Evolutionary conservation across 1,140 invertebrate species (phyloP).

Genomic region (Neotoxoptera formosana): DNA sequence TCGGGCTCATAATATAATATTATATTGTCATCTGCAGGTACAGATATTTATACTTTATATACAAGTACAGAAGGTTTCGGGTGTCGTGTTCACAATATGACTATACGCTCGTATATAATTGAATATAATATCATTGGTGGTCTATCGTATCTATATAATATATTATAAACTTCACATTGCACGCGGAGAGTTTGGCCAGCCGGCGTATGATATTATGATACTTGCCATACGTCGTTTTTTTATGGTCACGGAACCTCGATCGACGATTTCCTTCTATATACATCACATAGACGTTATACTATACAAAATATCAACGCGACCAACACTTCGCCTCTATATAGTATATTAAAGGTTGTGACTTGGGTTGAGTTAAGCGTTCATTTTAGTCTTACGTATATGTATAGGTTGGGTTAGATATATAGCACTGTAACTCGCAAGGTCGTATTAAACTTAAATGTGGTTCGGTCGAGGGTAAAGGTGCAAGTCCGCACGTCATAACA

Average conservation of each 20-base stretch:
- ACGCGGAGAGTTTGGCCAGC: not conserved
- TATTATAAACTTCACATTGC: not conserved
- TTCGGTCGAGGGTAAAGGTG: not conserved
- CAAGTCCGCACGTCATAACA: not conserved
- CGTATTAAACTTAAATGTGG: not conserved
- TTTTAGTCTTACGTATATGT: not conserved
- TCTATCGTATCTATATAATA: not conserved
- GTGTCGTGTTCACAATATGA: not conserved
- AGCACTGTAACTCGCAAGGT: too few species aligned
- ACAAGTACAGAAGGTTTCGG: not conserved
- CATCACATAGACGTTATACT: not conserved
- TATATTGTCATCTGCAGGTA: not conserved
- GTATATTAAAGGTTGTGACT: conserved; percentile 9
- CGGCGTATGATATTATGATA: not conserved
- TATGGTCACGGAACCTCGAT: not conserved
- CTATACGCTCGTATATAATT: not conserved
- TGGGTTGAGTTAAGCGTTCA: not conserved
- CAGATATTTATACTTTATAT: not conserved
- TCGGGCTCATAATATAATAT: not conserved
- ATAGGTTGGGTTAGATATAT: not conserved
- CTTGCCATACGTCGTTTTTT: not conserved
- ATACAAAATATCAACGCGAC: not conserved
- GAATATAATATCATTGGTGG: not conserved
- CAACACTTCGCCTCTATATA: not conserved
- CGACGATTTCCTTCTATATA: not conserved